Conservation (phyloP, 2,113 vertebrate genomes). For the Rattus rattus region DNA sequence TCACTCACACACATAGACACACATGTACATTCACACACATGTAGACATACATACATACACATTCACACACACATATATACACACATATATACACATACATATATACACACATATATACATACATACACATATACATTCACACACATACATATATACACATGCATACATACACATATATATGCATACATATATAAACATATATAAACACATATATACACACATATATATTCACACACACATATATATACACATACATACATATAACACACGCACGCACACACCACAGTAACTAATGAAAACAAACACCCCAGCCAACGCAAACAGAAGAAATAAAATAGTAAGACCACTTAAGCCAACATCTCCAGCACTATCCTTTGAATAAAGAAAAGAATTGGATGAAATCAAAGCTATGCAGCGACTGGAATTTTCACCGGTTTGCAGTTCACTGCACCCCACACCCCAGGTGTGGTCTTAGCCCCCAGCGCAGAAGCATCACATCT, state of each 20-base stretch:
- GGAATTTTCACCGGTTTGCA: background rate
- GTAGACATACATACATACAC: background rate
- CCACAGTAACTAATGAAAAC: background rate
- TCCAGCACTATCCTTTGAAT: background rate
- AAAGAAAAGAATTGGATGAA: slow-evolving; percentile 22
- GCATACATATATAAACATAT: fast-evolving
- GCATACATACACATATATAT: background rate
- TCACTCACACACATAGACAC: too few relatives aligned
- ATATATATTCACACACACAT: too few relatives aligned
- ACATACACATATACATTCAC: fast-evolving
- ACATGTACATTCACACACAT: too few relatives aligned
- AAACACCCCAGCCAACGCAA: background rate
- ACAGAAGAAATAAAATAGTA: slow-evolving; percentile 13
- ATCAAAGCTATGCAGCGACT: background rate
- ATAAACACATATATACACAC: background rate
- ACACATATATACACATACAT: background rate
- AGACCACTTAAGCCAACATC: background rate
- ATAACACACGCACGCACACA: background rate
- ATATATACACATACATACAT: background rate
- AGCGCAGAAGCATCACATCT: background rate
- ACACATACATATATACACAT: too few relatives aligned
- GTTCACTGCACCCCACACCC: too few relatives aligned
- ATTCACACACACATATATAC: fast-evolving
- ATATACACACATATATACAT: background rate
- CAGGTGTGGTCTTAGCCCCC: background rate